A percentile compares a stretch with the other conserved stretches of the same genome.
Conservation (phyloP, 1,140 invertebrate species). For the Antheraea pernyi region DNA sequence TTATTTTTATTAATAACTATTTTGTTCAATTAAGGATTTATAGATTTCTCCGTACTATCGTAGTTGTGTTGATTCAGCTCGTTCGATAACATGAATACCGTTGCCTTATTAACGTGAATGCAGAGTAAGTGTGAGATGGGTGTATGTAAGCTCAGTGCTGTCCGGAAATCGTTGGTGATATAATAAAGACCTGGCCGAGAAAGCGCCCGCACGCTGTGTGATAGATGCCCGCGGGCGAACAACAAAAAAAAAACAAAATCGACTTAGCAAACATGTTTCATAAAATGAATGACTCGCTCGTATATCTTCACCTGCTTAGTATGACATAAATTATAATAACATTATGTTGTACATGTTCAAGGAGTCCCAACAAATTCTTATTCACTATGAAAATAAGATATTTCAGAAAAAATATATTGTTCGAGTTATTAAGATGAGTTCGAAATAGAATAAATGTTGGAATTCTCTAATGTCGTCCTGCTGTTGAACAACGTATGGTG, state of each 20-base stretch:
- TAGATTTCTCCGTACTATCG: too few relatives aligned
- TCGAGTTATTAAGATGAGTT: conserved; percentile 55
- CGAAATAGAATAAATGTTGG: conserved; percentile 53
- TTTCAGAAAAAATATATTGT: conserved; percentile 62
- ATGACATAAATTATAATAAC: conserved; percentile 78
- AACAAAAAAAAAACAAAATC: conserved; percentile 73
- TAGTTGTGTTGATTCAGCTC: too few relatives aligned
- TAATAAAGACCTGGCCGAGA: conserved; percentile 69
- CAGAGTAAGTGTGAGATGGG: conserved; percentile 6
- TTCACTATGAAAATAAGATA: conserved; percentile 71
- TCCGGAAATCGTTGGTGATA: conserved; percentile 68
- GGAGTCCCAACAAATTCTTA: conserved; percentile 72
- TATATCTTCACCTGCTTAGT: conserved; percentile 78
- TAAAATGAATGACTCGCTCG: conserved; percentile 58
- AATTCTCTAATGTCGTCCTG: conserved; percentile 50
- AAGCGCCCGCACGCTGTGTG: conserved; percentile 71
- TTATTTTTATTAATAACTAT: too few relatives aligned
- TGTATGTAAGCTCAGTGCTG: neutral
- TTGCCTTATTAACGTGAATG: conserved; percentile 6
- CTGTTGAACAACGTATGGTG: conserved; percentile 40
- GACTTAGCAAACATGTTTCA: conserved; percentile 61
- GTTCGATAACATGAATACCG: too few relatives aligned
- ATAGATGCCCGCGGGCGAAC: conserved; percentile 61
- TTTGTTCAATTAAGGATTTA: too few relatives aligned
- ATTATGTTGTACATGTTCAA: conserved; percentile 74